phyloP scores from a whole-genome alignment of 2,797 vertebrate species.

The Bradypodion ventrale region DNA sequence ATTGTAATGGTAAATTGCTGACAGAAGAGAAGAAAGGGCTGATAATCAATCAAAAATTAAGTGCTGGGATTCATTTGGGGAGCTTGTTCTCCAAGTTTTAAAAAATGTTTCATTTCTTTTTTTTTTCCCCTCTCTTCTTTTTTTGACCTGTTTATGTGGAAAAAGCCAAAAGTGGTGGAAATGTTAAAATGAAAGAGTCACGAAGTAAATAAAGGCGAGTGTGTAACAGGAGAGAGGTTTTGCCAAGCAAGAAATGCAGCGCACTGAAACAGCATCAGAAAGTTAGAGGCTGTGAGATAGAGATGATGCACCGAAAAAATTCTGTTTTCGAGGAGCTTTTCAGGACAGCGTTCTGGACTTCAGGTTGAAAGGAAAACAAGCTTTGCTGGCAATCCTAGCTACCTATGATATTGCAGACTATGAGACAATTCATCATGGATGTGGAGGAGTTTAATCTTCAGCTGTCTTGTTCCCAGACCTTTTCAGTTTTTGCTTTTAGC shows the following conservation, averaged over 20 bases:
- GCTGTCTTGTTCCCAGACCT: neutral
- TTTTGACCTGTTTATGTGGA: slow-evolving; percentile 8
- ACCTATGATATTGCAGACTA: neutral
- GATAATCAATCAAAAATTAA: slow-evolving; percentile 80
- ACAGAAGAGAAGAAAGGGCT: slow-evolving; percentile 76
- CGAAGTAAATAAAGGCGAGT: neutral
- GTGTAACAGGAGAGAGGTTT: neutral
- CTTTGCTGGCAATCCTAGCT: neutral
- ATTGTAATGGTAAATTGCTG: slow-evolving; percentile 93
- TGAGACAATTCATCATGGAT: slow-evolving; percentile 35
- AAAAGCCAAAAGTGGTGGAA: slow-evolving; percentile 35
- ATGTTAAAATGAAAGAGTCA: neutral
- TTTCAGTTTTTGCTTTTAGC: slow-evolving; percentile 24
- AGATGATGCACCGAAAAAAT: slow-evolving; percentile 29
- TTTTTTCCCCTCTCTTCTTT: neutral
- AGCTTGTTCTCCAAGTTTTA: slow-evolving; percentile 54
- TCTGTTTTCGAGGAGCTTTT: neutral
- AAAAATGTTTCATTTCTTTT: slow-evolving; percentile 33
- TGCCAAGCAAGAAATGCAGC: neutral
- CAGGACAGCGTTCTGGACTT: slow-evolving; percentile 37
- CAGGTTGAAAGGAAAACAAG: slow-evolving; percentile 37
- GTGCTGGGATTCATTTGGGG: slow-evolving; percentile 62
- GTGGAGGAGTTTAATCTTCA: slow-evolving; percentile 25
- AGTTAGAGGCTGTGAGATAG: neutral
- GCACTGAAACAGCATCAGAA: slow-evolving; percentile 7